Base-by-base conservation (phyloP, 2,797 vertebrate species). In the Mus spretus region DNA sequence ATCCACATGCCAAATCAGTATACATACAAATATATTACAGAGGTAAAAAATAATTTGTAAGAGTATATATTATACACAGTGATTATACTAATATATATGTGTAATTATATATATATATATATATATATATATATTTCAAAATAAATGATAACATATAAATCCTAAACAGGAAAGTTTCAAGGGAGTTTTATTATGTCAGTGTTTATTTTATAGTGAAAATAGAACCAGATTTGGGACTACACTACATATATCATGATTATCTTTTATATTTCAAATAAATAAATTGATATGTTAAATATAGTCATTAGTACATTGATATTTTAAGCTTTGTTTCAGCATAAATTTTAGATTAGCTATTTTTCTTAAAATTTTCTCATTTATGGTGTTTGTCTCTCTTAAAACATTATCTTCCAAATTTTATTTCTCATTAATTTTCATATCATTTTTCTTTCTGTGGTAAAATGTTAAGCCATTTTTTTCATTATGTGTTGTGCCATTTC, bases 361-460 rank as follows among this genome's bases (percentile, higher is more conserved):
- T 94, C 20, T 91, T 74, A 91, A 89, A 63, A 70, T 84, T 91
- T 93, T 92, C 10, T 12, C n/a, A 75, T 40, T 82, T 50, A 80
- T 80, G 40, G 1, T 59, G 12, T 40, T 61, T 5, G 24, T 61
- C n/a, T 61, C n/a, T 82, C 13, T 61, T 82, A 82, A 17, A 61
- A 61, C 22, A 82, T 28, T 82, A 22, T 34, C 47, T 67, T 94
- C 65, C 37, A 34, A 84, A 57, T 93, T 86, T 84, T 94, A 44
- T 59, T 67, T 93, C 40, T 95, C 22, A 87, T 93, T 65, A 78
- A 15, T 22, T 79, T 84, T 90, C 20, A 79, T 55, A 15, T 31
- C 6, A 44, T 82, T 95, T 96, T 80, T 67, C 31, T 86, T 74
- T 53, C 50, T 77, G 63, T 1, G 87, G 2, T 12, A 1, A 92